Evolutionary conservation across 2,888 invertebrate species (phyloP), one percentile per base, ranked within the genome.

Genomic region (Ramazzottius varieornatus): DNA sequence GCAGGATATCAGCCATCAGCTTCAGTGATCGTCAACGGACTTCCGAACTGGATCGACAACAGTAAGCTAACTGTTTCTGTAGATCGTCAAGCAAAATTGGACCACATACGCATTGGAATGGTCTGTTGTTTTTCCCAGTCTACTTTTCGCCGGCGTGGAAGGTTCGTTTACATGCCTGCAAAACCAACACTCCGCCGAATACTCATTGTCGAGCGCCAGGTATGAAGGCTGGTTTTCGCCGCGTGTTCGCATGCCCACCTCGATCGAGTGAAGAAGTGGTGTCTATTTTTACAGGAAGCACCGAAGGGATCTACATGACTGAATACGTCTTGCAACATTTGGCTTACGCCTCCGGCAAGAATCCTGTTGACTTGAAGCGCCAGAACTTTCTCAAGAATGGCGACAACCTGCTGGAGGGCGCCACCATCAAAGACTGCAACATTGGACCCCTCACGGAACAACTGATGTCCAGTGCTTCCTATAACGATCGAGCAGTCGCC

Each of bases 181-280:
- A 54, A 24, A 54, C 54, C 20, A 54, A 54, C 29, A 54, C n/a
- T 8, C 81, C 86, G 0, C 78, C 80, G 1, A 84, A 84, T 68
- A 85, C 86, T 0, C 83, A 81, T 72, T 83, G 83, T 69, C 78
- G 87, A 71, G 82, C 84, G 1, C 86, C 86, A 71, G 84, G 86
- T 73, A 67, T 32, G 8, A 46, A 67, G n/a, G 24, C n/a, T n/a
- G 32, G 20, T 29, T 65, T 13, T 16, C 2, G 32, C n/a, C n/a
- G n/a, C n/a, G n/a, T n/a, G n/a, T n/a, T n/a, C n/a, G n/a, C n/a
- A n/a, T n/a, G n/a, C n/a, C n/a, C n/a, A n/a, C n/a, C n/a, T n/a
- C n/a, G n/a, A n/a, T n/a, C n/a, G n/a, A n/a, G n/a, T n/a, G n/a
- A n/a, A n/a, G n/a, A n/a, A n/a, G n/a, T n/a, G 40, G 8, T 40